Evolutionary conservation across 1,140 invertebrate genomes (phyloP), one percentile per base, ranked within the genome.

Genomic region (Drosophila subpulchrella): DNA sequence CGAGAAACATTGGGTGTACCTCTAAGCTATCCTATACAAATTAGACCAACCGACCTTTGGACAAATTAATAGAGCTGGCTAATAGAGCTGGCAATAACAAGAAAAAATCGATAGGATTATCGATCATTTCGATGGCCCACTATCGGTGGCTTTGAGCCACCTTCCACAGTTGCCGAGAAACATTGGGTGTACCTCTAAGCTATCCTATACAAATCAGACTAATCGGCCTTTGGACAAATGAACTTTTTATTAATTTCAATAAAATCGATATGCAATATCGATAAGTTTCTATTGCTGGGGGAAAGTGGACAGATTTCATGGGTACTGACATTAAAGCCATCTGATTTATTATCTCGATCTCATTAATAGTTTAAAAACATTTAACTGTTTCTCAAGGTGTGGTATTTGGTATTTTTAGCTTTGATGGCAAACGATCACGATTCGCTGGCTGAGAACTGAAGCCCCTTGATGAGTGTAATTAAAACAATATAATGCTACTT

Each of bases 61-160:
- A 20, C 20, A 20, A 20, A 20, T 20, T 20, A 20, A n/a, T n/a
- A n/a, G n/a, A n/a, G n/a, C n/a, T 60, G 27, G 55, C 38, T 56
- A 41, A 32, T 0, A 17, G 38, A 13, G 38, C 38, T 63, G 50
- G 27, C 12, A 13, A 34, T 15, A 17, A 11, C 15, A 8, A n/a
- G n/a, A 24, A 24, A 24, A 32, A 1, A 10, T n/a, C 13, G 27
- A 4, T 20, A 24, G 24, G 24, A 4, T 50, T 50, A 50, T 50
- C 48, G 48, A 50, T 50, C n/a, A 11, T 50, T 15, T 17, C 48
- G 48, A 34, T 15, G 1, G 48, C 44, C 39, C 13, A 13, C 36
- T 38, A 38, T 13, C 44, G 44, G 11, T 13, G 10, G 20, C 20
- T 44, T 17, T 17, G 15, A 27, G 7, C 2, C 24, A 10, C 46